Conservation (phyloP, 2,888 invertebrate genomes). For the Drosophila kuntzei region DNA sequence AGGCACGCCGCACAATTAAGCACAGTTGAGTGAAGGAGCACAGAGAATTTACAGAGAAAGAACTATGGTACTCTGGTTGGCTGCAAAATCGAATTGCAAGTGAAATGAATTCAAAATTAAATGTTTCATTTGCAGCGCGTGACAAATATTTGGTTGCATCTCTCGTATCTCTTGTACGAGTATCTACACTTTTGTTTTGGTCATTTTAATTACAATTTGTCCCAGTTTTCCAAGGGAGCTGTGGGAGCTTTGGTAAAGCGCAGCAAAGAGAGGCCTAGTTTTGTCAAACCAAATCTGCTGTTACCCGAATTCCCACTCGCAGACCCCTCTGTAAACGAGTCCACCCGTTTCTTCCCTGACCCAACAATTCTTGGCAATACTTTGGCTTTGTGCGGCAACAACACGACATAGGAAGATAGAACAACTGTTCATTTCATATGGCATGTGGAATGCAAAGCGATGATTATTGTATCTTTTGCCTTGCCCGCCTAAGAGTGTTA, state of each 20-base stretch:
- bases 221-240: conserved; percentile 42
- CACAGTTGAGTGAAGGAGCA: conserved; percentile 21
- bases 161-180: conserved; percentile 4
- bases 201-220: conserved; percentile 62
- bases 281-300: conserved; percentile 3
- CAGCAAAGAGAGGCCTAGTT: conserved; percentile 16
- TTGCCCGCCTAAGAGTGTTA: conserved; percentile 22
- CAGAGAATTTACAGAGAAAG: not conserved
- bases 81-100: not conserved
- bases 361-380: conserved; percentile 8
- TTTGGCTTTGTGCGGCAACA: conserved; percentile 1
- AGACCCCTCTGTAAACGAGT: not conserved
- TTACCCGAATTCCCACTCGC: not conserved
- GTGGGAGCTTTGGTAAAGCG: not conserved
- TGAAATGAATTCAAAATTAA: conserved; percentile 17
- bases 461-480: conserved; percentile 12
- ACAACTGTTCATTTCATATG: conserved; percentile 1
- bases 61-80: not conserved
- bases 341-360: not conserved
- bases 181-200: conserved; percentile 27
- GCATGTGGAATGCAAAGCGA: not conserved
- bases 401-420: not conserved
- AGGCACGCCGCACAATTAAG: conserved; percentile 54
- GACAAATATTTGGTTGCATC: conserved; percentile 12
- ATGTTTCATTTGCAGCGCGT: conserved; percentile 14